phyloP scores from a whole-genome alignment of 2,113 vertebrate species.

The Scalopus aquaticus region DNA sequence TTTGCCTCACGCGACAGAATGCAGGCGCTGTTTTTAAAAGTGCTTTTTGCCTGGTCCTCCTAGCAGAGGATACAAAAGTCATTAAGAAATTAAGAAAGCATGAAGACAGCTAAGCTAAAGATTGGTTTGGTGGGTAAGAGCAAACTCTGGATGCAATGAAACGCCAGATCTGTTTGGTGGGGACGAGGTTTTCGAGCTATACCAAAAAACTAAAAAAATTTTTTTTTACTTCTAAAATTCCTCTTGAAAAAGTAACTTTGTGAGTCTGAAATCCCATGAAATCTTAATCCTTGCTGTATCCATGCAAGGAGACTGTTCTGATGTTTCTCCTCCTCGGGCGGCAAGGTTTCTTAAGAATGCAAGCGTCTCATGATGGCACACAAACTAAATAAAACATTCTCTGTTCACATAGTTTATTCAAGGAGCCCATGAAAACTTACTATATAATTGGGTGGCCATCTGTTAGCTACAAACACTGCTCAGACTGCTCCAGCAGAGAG shows the following conservation, averaged over 20 bases:
- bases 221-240: background rate
- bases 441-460: background rate
- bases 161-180: background rate
- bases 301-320: background rate
- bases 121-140: background rate
- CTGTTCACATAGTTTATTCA: background rate
- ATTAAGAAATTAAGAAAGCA: background rate
- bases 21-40: background rate
- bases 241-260: background rate
- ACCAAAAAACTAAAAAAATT: background rate
- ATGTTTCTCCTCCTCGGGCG: background rate
- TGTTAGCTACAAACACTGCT: background rate
- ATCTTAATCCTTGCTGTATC: background rate
- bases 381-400: background rate
- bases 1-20: background rate
- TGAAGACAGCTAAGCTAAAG: background rate
- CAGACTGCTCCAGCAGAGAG: background rate
- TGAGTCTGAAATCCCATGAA: background rate
- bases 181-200: background rate
- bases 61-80: background rate
- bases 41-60: background rate
- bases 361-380: background rate
- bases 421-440: background rate
- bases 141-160: background rate
- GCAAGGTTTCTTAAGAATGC: background rate